A percentile compares a stretch with the other conserved stretches of the same genome.
These are phyloP conservation scores for Helarctos malayanus DNA, from an alignment of 2,797 vertebrate species.

Conservation along the genomic window DNA sequence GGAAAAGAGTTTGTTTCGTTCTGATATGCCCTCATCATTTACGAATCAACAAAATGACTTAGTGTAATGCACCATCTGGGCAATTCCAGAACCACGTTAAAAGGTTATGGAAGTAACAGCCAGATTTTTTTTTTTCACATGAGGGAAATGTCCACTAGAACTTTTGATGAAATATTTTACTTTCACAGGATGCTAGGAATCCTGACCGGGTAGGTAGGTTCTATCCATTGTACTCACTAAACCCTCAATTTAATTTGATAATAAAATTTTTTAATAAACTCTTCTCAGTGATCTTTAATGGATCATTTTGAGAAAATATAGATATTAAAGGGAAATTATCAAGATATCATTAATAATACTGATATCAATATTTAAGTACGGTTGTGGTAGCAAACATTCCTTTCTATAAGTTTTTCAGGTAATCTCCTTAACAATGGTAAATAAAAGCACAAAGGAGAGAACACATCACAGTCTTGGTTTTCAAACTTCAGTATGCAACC, in stretches of 20 bases:
- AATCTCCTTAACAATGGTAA: conserved; percentile 39
- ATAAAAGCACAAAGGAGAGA: background rate
- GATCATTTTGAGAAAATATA: conserved; percentile 57
- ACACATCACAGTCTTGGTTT: background rate
- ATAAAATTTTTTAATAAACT: conserved; percentile 52
- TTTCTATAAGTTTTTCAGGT: conserved; percentile 10
- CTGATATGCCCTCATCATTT: conserved; percentile 18
- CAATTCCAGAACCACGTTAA: conserved; percentile 15
- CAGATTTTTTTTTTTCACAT: background rate
- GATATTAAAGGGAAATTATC: conserved; percentile 50
- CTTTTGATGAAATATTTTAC: conserved; percentile 6
- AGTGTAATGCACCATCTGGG: background rate
- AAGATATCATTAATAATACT: conserved; percentile 13
- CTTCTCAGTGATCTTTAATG: conserved; percentile 14
- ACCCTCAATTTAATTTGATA: background rate
- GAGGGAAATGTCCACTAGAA: background rate
- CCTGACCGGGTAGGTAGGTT: background rate
- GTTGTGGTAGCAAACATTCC: background rate
- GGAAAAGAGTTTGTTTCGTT: conserved; percentile 28
- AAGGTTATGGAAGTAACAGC: background rate
- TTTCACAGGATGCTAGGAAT: conserved; percentile 20
- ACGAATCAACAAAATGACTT: conserved; percentile 63
- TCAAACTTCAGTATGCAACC: background rate
- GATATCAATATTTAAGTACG: background rate
- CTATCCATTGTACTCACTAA: background rate